Evolutionary conservation across 1,140 invertebrate species (phyloP), one percentile per base, ranked within the genome.

Genomic region (Pentalonia nigronervosa): DNA sequence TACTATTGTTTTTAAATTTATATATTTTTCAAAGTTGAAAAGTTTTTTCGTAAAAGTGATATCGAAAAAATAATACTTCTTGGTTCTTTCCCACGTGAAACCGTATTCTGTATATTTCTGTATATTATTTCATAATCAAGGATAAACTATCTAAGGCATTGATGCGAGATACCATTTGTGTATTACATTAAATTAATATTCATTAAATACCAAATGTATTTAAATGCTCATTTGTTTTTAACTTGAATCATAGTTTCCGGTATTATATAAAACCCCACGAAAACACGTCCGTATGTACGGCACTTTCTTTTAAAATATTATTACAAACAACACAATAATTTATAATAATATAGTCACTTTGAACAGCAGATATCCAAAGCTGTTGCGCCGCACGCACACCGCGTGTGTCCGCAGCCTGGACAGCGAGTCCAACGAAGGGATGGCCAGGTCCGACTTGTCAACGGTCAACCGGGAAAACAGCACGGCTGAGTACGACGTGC

Each of bases 401-500:
- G 47, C 89, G 47, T 94, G 93, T 20, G 94, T 93, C n/a, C 48
- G 94, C 20, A 53, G 25, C 20, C 50, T 84, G 48, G 90, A 67
- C 17, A 94, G 83, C 41, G 94, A 93, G 6, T 93, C 94, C 88
- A 94, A 53, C 36, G 94, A 89, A 6, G 94, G 93, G 30, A 94
- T 90, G 30, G 17, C 83, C 45, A 93, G n/a, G 48, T 93, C 93
- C 20, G 45, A 83, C 41, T 90, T 93, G 30, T 91, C 94, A 3
- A 94, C 93, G 23, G 94, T 83, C 36, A 94, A 56, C 45, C 94
- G 93, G 41, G 94, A 94, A 48, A 94, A 91, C 45, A 94, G 81
- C 20, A 94, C 94, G 7, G 94, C 93, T 9, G 94, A 94, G 88
- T 94, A 94, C 9, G 94, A 81, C 47, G 91, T 94, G 87, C 91